A percentile compares a stretch with the other conserved stretches of the same genome.
phyloP scores from a whole-genome alignment of 53 echinoderm and acorn worm genomes.

The Stichopus horrens region DNA sequence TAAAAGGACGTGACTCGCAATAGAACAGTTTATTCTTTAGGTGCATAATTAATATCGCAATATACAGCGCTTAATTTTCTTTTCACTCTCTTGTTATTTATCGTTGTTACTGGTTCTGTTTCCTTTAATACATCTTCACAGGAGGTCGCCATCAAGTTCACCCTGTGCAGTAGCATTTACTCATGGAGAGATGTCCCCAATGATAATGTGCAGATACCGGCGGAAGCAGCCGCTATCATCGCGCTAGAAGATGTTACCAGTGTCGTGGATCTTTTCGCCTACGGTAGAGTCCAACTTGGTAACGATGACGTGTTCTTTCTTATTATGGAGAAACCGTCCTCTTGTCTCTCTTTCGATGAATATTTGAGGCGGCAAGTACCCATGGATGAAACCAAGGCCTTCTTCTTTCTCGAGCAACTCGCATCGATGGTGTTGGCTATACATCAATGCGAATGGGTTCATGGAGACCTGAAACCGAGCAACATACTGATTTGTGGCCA shows the following conservation, averaged over 20 bases:
- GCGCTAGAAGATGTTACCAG: conserved; percentile 1
- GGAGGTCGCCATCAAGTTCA: conserved; percentile 45
- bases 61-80: not conserved
- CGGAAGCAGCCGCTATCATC: not conserved
- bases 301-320: conserved; percentile 1
- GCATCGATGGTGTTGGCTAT: conserved; percentile 18
- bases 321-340: conserved; percentile 27
- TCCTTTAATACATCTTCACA: not conserved
- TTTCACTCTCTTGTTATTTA: not conserved
- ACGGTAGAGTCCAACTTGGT: not conserved
- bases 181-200: not conserved
- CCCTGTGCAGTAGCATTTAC: too few species aligned
- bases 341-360: conserved; percentile 14
- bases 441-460: conserved; percentile 13
- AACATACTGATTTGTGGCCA: conserved; percentile 10
- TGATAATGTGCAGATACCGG: not conserved
- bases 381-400: not conserved
- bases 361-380: not conserved
- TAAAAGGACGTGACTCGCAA: not conserved
- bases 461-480: conserved; percentile 7
- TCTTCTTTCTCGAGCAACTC: conserved; percentile 1
- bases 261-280: conserved; percentile 29
- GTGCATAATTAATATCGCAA: not conserved
- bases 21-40: not conserved
- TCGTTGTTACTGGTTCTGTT: not conserved